Evolutionary conservation across 2,113 vertebrate species (phyloP), one percentile per base, ranked within the genome.

Genomic region (Etheostoma cragini): DNA sequence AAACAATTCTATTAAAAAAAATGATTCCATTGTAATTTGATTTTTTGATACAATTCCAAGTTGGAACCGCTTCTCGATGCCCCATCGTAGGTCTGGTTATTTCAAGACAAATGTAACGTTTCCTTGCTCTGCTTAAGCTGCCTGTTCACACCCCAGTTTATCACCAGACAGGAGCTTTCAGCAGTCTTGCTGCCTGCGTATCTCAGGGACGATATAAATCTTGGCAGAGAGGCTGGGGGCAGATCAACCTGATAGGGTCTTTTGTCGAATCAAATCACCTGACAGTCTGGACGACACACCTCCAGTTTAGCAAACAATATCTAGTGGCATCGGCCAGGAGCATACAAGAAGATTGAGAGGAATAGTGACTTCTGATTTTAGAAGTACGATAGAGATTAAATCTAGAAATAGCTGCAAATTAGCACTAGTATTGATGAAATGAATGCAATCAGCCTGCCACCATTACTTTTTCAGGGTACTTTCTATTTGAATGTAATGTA

Each of bases 221-320:
- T 54, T 72, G 61, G 75, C 69, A 83, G 54, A 22, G 22, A 56
- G 56, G 60, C 52, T 65, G 66, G 30, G 24, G 60, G 54, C 19
- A 76, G 72, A 82, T 38, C 58, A 24, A 30, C 53, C 68, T 60
- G 68, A 78, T 54, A 66, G 58, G 30, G 38, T 72, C 50, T 35
- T 11, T 21, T 72, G 67, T 46, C 12, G 4, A 21, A 74, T 62
- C 56, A 52, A 45, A 80, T 72, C 52, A 52, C 47, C 19, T 50
- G 61, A 57, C 78, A 57, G 68, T 53, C 17, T 74, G 24, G 14
- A 49, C 6, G 26, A 58, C 58, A 82, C 58, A 71, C 10, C 57
- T 61, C 30, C n/a, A 50, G 15, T 42, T 73, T 35, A 68, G 13
- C 75, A 56, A 47, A 56, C 22, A 24, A n/a, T 35, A 42, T 74